Evolutionary conservation across 2,888 invertebrate genomes (phyloP).

Genomic region (Dasysyrphus albostriatus): DNA sequence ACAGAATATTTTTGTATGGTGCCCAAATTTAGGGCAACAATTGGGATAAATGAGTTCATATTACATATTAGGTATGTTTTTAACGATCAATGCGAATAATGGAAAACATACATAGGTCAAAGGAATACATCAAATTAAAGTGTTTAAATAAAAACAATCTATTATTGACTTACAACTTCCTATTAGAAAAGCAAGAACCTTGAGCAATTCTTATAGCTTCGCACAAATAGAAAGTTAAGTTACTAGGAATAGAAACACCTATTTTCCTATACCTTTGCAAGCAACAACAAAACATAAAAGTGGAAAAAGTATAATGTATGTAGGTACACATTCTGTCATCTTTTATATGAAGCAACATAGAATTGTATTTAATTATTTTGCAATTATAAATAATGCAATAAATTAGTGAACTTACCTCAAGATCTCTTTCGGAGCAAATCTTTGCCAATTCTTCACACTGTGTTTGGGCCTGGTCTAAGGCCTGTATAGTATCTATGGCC

Average conservation of each 20-base stretch:
- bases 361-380: background rate
- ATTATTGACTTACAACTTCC: background rate
- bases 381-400: background rate
- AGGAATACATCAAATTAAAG: background rate
- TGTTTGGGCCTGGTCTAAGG: constrained; percentile 61
- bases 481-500: constrained; percentile 79
- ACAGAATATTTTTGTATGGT: no score
- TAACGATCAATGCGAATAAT: no score
- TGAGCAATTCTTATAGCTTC: background rate
- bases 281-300: background rate
- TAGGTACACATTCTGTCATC: constrained; percentile 56
- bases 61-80: no score
- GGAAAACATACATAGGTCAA: no score
- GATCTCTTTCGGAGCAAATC: constrained; percentile 63
- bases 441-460: constrained; percentile 69
- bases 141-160: background rate
- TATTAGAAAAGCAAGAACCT: background rate
- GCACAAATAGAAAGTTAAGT: background rate
- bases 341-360: background rate
- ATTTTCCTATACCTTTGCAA: background rate
- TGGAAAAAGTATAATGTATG: background rate
- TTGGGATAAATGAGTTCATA: no score
- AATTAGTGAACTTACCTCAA: constrained; percentile 46
- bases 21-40: no score
- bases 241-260: background rate